These are phyloP conservation scores for Dysidea cf. avara DNA, from an alignment of 37 sponge, comb jelly and placozoan genomes.

Conservation along the genomic window DNA sequence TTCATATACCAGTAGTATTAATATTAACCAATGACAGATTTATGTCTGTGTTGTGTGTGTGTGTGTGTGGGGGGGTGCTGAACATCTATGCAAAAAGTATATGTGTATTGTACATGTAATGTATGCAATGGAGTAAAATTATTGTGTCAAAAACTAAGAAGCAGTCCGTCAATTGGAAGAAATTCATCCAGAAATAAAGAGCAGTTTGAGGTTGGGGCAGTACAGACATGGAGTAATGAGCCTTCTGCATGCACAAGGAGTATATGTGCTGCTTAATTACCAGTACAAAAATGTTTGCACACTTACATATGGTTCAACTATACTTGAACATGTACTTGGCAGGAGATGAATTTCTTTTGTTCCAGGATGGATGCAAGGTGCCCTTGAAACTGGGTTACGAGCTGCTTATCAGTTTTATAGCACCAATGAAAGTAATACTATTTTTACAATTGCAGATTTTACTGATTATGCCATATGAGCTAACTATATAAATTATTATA, in stretches of 20 bases:
- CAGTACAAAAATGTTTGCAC: not conserved
- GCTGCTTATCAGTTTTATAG: conserved; percentile 68
- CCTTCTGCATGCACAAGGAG: conserved; percentile 55
- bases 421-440: conserved; percentile 40
- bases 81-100: too few species aligned
- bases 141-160: too few species aligned
- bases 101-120: too few species aligned
- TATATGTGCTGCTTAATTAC: conserved; percentile 35
- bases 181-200: too few species aligned
- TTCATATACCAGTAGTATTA: too few species aligned
- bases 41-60: too few species aligned
- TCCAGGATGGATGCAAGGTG: conserved; percentile 76
- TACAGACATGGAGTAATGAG: conserved; percentile 52
- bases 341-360: conserved; percentile 63
- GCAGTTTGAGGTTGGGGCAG: conserved; percentile 28
- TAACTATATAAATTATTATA: not conserved
- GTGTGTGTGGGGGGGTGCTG: too few species aligned
- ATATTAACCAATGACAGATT: too few species aligned
- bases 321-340: conserved; percentile 63
- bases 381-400: conserved; percentile 56
- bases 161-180: too few species aligned
- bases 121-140: too few species aligned
- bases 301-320: conserved; percentile 20
- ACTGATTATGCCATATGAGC: not conserved
- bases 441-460: not conserved